phyloP scores from a whole-genome alignment of 2,113 vertebrate genomes.

The Anser brachyrhynchus region DNA sequence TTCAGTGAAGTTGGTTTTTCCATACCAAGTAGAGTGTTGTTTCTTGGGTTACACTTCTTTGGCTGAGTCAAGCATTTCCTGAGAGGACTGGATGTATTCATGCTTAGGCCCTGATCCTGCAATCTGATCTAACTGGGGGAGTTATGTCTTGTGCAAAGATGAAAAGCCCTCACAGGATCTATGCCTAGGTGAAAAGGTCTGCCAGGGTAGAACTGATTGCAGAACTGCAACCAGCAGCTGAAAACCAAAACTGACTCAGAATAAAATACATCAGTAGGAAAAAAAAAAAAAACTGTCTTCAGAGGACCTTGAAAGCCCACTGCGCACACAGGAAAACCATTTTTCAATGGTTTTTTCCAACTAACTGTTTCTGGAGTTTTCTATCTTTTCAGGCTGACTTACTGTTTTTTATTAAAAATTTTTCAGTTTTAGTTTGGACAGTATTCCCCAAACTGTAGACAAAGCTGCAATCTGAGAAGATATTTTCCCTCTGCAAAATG shows the following conservation, averaged over 20 bases:
- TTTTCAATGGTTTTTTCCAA: slow-evolving; percentile 59
- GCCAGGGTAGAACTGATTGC: slow-evolving; percentile 13
- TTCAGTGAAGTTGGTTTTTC: neutral
- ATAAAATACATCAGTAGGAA: neutral
- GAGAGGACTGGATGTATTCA: neutral
- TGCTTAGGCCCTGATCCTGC: slow-evolving; percentile 37
- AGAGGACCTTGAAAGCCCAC: neutral
- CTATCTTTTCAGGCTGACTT: slow-evolving; percentile 23
- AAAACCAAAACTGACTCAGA: neutral
- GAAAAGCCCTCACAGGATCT: slow-evolving; percentile 45
- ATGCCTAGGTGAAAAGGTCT: slow-evolving; percentile 37
- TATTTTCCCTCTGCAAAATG: slow-evolving; percentile 54
- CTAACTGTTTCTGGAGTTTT: neutral
- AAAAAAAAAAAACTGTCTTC: neutral
- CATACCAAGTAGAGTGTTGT: neutral
- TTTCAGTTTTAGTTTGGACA: slow-evolving; percentile 34
- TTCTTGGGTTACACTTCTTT: slow-evolving; percentile 42
- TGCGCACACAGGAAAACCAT: neutral
- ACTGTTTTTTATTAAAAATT: neutral
- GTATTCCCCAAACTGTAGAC: slow-evolving; percentile 23
- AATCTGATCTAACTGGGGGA: slow-evolving; percentile 35
- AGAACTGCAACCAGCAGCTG: slow-evolving; percentile 4
- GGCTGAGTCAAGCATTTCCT: slow-evolving; percentile 40
- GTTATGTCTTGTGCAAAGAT: neutral
- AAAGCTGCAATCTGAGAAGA: slow-evolving; percentile 63